These are phyloP conservation scores for Tethya wilhelma DNA, from an alignment of 37 sponge, comb jelly and placozoan genomes.

Conservation along the genomic window DNA sequence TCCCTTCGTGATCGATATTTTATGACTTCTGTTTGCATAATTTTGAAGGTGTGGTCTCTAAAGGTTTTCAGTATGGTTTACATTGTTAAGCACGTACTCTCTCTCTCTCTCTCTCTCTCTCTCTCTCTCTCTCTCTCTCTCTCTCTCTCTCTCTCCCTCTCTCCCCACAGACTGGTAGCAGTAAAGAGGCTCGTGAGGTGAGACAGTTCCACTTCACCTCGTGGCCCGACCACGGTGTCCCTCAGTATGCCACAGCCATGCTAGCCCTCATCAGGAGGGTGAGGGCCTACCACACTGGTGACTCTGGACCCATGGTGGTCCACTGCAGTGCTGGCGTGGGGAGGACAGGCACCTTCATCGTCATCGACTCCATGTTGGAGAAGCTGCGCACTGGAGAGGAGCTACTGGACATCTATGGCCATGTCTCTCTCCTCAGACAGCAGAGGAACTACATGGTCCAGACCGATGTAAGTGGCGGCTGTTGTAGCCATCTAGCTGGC, in stretches of 20 bases:
- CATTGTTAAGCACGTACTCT: not conserved
- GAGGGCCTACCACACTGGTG: constrained; percentile 32
- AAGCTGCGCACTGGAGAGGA: constrained; percentile 52
- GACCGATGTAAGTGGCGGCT: constrained; percentile 69
- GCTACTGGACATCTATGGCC: constrained; percentile 87
- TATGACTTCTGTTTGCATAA: too few species aligned
- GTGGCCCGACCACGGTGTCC: constrained; percentile 98
- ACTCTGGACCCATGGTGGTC: constrained; percentile 81
- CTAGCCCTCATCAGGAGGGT: constrained; percentile 82
- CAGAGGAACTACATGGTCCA: constrained; percentile 96
- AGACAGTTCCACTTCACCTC: constrained; percentile 95
- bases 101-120: not conserved
- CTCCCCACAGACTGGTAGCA: constrained; percentile 30
- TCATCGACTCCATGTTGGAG: constrained; percentile 87
- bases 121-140: not conserved
- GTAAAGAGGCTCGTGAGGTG: constrained; percentile 58
- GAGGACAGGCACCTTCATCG: constrained; percentile 93
- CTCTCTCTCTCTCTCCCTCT: not conserved
- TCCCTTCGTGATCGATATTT: too few species aligned
- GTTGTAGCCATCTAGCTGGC: too few species aligned
- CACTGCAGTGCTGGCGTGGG: constrained; percentile 99
- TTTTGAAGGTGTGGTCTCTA: too few species aligned
- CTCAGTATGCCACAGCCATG: constrained; percentile 88
- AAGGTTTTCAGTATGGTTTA: too few species aligned
- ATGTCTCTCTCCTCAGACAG: constrained; percentile 83